phyloP scores from a whole-genome alignment of 1,140 invertebrate genomes.

The Temnothorax longispinosus region DNA sequence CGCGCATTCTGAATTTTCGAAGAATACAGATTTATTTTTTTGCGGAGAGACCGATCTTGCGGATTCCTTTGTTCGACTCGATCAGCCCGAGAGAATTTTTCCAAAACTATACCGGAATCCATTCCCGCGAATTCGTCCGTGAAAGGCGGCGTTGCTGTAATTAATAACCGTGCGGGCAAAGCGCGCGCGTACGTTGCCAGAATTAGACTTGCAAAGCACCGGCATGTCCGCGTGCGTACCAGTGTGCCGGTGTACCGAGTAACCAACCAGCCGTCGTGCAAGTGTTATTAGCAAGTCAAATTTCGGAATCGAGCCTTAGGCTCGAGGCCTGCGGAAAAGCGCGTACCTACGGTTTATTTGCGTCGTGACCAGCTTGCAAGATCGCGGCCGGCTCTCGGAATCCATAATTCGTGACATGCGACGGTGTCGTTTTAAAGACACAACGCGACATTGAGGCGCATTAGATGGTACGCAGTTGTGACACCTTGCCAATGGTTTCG shows the following conservation, averaged over 20 bases:
- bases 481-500: neutral
- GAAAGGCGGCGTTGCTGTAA: constrained; percentile 35
- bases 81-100: neutral
- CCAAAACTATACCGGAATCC: neutral
- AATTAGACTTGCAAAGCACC: constrained; percentile 62
- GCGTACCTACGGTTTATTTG: constrained; percentile 46
- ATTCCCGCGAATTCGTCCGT: neutral
- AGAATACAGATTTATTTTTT: constrained; percentile 5
- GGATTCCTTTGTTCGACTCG: neutral
- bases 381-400: neutral
- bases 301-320: constrained; percentile 55
- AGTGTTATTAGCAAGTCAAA: constrained; percentile 56
- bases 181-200: constrained; percentile 5
- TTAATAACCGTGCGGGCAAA: constrained; percentile 38
- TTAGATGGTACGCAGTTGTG: neutral
- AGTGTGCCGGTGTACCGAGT: neutral
- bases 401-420: constrained; percentile 38
- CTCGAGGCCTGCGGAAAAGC: constrained; percentile 49
- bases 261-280: constrained; percentile 17
- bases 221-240: constrained; percentile 29
- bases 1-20: neutral
- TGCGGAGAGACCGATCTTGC: neutral
- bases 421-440: constrained; percentile 1
- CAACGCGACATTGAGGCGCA: neutral
- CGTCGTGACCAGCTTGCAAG: constrained; percentile 36